Evolutionary conservation across 1,140 invertebrate genomes (phyloP).

Genomic region (Pentalonia nigronervosa): DNA sequence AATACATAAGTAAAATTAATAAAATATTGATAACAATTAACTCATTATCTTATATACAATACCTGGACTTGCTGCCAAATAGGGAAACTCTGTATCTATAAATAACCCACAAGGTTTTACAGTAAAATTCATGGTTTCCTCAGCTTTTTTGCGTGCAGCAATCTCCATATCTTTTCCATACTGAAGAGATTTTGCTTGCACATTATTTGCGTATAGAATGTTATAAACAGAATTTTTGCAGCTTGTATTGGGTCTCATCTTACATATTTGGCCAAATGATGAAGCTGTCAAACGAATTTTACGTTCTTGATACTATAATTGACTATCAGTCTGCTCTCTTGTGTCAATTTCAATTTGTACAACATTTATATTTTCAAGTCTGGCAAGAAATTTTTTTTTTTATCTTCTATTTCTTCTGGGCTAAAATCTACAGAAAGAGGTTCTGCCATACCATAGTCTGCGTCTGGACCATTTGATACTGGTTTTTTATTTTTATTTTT

Average conservation of each 20-base stretch:
- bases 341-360: neutral
- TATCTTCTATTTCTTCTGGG: neutral
- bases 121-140: neutral
- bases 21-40: neutral
- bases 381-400: neutral
- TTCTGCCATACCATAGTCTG: neutral
- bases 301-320: constrained; percentile 1
- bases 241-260: neutral
- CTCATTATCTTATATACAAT: neutral
- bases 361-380: neutral
- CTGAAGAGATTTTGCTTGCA: neutral
- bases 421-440: neutral
- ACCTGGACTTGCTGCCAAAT: neutral
- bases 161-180: neutral
- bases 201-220: neutral
- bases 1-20: neutral
- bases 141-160: neutral
- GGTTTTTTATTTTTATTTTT: neutral
- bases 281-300: neutral
- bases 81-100: neutral
- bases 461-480: neutral
- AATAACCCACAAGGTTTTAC: neutral
- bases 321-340: neutral
- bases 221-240: neutral
- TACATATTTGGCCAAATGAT: neutral